Evolutionary conservation across 2,113 vertebrate genomes (phyloP), one percentile per base, ranked within the genome.

Genomic region (Peucedramus taeniatus): DNA sequence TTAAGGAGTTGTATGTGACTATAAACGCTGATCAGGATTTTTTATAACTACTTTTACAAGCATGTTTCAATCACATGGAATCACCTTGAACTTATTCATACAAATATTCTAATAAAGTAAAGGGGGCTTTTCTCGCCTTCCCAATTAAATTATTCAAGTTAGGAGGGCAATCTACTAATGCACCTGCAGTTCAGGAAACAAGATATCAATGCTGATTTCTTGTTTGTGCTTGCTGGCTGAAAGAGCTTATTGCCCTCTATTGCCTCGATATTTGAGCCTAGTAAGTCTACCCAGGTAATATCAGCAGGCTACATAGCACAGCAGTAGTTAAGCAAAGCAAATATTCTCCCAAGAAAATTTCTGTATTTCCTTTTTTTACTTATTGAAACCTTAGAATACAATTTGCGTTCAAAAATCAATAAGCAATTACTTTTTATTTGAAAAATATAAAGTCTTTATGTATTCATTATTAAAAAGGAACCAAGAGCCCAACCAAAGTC

Each of bases 401-500:
- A 93, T 86, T 93, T 80, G 50, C 68, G 79, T 75, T 90, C 31
- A 63, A 83, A 66, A 92, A 92, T 92, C 88, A 96, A 93, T 94
- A 94, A 64, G 47, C 28, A 86, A 86, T 96, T 89, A 83, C 20
- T 83, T 92, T 83, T 70, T 87, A 75, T 90, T 88, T 88, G 42
- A 78, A 94, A 90, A 94, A 57, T 19, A 66, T 63, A 35, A 85
- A 49, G 35, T 83, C 54, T 86, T 89, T 45, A 47, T 64, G 54
- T 40, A 69, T 57, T 89, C 61, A 60, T 45, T 82, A 51, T 61
- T 91, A 60, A 78, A 90, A 84, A 83, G 23, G 27, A 94, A 81
- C 14, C 31, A 83, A 92, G 13, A 83, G 31, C 18, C 69, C 60
- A 90, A 81, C 84, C 81, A 94, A 87, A 82, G 65, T 44, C 60